Evolutionary conservation across 2,797 vertebrate species (phyloP), one percentile per base, ranked within the genome.

Genomic region (Chelonia mydas): DNA sequence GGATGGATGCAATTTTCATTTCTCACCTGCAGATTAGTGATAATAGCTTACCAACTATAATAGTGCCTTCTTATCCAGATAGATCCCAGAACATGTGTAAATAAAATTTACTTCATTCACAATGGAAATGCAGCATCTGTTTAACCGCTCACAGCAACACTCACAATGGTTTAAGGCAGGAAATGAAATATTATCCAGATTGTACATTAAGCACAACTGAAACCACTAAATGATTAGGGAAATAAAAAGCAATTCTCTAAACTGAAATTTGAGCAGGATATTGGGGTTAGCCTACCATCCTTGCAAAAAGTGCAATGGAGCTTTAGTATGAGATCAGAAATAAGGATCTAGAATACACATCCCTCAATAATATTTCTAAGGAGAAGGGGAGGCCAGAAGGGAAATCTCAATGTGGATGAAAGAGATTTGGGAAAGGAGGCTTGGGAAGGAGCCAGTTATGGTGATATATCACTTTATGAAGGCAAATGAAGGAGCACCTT

Each of bases 221-320:
- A 96, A 94, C 77, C 92, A 90, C 92, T 88, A 37, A 88, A 28
- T 5, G 5, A 94, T 91, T 65, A 91, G 11, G 31, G 45, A 97
- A 94, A 86, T 77, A 92, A 94, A 96, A 94, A 93, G 86, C 87
- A 82, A 96, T 96, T 92, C 95, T 88, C 90, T 93, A 89, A 94
- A 93, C 37, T 74, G 89, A 78, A 91, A 92, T 96, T 90, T 96
- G 83, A 95, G 54, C 65, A 92, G 47, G 61, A 87, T 89, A 91
- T 91, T 84, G 31, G 84, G 89, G 47, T 86, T 84, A 92, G 95
- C 79, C 47, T 83, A 90, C 83, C 81, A 89, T 93, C 82, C 96
- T 96, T 0, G 0, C 86, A 94, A 94, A 97, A 95, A 94, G 88
- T 31, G n/a, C 83, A 90, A 96, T 49, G 65, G 76, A 93, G 57